Percentiles rank a stretch among this genome's conserved stretches.
Evolutionary conservation across 1,140 invertebrate genomes (phyloP).

Genomic region (Metaphire vulgaris): DNA sequence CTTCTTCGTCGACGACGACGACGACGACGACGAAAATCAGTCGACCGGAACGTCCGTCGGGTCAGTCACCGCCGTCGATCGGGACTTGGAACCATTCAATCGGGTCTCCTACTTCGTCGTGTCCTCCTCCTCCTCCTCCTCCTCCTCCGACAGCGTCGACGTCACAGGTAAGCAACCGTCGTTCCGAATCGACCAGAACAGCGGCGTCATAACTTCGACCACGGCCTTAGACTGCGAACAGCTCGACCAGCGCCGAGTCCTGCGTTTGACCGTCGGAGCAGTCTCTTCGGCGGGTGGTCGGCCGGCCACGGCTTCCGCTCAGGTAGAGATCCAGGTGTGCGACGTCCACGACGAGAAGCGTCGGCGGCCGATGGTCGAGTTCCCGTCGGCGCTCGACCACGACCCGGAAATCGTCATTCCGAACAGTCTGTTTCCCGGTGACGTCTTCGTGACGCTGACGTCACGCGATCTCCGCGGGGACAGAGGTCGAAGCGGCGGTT

Average conservation of each 20-base stretch:
- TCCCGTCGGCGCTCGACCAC: neutral
- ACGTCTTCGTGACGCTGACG: neutral
- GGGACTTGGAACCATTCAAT: slow-evolving; percentile 1
- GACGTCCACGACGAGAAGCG: slow-evolving; percentile 18
- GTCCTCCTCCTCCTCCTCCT: no score
- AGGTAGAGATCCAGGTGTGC: neutral
- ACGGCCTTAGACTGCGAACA: slow-evolving; percentile 8
- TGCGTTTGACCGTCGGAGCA: neutral
- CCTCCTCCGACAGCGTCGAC: no score
- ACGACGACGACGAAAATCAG: slow-evolving; percentile 15
- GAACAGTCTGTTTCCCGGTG: neutral
- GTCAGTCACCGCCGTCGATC: slow-evolving; percentile 15
- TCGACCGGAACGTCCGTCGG: slow-evolving; percentile 13
- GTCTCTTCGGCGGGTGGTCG: neutral
- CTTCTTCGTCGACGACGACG: no score
- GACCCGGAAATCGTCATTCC: neutral
- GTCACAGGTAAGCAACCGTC: neutral
- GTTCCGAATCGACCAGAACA: slow-evolving; percentile 8
- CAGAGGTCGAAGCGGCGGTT: neutral
- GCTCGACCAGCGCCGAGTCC: neutral
- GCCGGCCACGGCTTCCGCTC: neutral
- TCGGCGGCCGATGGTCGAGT: neutral
- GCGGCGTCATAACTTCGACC: neutral
- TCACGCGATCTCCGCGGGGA: neutral
- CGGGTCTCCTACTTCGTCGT: neutral